Percentiles rank a stretch among this genome's conserved stretches.
These are phyloP conservation scores for Carassius gibelio DNA, from an alignment of 2,113 vertebrate genomes.

Conservation along the genomic window DNA sequence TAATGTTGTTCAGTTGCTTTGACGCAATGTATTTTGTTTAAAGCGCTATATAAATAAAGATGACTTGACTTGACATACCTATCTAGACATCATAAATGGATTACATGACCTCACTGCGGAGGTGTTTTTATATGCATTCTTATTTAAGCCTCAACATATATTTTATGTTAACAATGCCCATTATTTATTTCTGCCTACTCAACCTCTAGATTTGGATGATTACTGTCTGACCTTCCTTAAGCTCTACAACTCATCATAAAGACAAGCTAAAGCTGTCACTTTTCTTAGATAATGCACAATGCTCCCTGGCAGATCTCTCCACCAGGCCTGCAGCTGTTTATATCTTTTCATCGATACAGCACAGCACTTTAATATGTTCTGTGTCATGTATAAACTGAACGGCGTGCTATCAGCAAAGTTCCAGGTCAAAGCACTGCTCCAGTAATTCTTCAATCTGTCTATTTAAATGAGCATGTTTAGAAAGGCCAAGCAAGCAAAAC, in stretches of 20 bases:
- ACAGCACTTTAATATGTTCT: conserved; percentile 40
- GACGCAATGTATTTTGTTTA: too few species aligned
- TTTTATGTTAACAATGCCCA: conserved; percentile 9
- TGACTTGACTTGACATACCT: background rate
- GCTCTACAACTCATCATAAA: conserved; percentile 22
- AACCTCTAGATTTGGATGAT: conserved; percentile 14
- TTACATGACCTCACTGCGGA: background rate
- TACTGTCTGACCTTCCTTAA: background rate
- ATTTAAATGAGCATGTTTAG: conserved; percentile 27
- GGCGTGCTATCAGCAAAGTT: conserved; percentile 33
- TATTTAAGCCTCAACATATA: conserved; percentile 3
- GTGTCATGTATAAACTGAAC: background rate
- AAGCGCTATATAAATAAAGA: too few species aligned
- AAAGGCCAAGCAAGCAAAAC: conserved; percentile 2
- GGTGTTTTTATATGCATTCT: background rate
- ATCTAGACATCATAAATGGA: background rate
- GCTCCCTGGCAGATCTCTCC: background rate
- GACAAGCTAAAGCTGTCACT: conserved; percentile 39
- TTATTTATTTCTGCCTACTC: background rate
- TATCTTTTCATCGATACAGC: conserved; percentile 19
- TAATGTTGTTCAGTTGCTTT: too few species aligned
- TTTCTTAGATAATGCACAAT: conserved; percentile 32
- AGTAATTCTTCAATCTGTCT: conserved; percentile 32
- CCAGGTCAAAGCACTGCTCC: conserved; percentile 37
- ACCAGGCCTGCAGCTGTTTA: conserved; percentile 7